These are phyloP conservation scores for Linyphia triangularis DNA, from an alignment of 2,888 invertebrate genomes.

Conservation along the genomic window DNA sequence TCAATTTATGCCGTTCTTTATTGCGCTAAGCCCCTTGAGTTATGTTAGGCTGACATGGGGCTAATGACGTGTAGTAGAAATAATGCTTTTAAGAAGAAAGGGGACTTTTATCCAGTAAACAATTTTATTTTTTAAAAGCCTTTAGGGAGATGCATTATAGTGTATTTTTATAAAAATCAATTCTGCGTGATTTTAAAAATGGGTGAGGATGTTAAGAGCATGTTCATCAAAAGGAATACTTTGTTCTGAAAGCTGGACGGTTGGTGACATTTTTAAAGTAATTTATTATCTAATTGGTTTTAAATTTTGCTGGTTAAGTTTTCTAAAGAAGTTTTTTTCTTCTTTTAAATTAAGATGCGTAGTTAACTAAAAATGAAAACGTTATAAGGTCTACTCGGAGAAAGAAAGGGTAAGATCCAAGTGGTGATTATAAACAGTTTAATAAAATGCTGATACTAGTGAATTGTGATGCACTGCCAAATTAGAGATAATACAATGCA, in stretches of 20 bases:
- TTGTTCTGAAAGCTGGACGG: background rate
- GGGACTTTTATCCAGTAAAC: background rate
- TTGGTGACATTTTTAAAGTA: too few species aligned
- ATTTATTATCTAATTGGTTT: too few species aligned
- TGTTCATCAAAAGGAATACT: background rate
- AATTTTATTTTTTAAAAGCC: background rate
- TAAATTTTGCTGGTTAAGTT: too few species aligned
- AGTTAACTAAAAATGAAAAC: too few species aligned
- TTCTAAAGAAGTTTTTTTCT: too few species aligned
- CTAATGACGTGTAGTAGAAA: constrained; percentile 12
- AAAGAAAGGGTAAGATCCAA: too few species aligned
- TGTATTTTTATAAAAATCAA: background rate
- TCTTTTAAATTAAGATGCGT: too few species aligned
- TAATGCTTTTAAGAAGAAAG: constrained; percentile 4
- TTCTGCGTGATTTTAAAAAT: background rate
- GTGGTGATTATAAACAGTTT: too few species aligned
- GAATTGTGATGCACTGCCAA: too few species aligned
- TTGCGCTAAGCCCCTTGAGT: constrained; percentile 2
- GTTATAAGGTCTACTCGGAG: too few species aligned
- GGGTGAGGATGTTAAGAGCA: background rate
- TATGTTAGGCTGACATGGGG: background rate
- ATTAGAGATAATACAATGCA: too few species aligned
- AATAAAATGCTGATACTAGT: too few species aligned
- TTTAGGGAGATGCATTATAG: background rate
- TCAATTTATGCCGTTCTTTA: background rate